Percentiles rank a stretch among this genome's conserved stretches.
Evolutionary conservation across 1,140 invertebrate genomes (phyloP).

Genomic region (Brachionus paranguensis): DNA sequence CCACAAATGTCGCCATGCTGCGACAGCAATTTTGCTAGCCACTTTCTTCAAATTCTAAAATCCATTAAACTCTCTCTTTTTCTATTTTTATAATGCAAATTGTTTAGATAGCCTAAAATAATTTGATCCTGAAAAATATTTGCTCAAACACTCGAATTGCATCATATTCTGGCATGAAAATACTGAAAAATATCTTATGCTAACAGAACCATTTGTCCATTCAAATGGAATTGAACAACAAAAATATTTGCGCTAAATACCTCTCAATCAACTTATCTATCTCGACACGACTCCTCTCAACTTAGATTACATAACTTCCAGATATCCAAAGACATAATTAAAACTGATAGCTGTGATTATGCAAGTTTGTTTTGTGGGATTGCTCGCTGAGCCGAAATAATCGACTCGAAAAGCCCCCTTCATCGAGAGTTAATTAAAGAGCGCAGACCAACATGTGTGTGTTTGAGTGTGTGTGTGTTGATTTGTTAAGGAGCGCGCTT

Average conservation of each 20-base stretch:
- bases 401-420: not conserved
- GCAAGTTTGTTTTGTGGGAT: not conserved
- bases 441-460: not conserved
- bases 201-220: not conserved
- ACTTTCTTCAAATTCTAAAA: not conserved
- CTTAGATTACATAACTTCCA: not conserved
- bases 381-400: not conserved
- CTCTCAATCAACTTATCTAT: not conserved
- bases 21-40: not conserved
- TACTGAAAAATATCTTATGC: not conserved
- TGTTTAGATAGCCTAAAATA: not conserved
- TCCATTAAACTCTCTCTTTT: not conserved
- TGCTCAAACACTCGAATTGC: not conserved
- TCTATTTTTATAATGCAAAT: not conserved
- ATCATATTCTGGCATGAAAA: not conserved
- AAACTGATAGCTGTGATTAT: not conserved
- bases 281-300: not conserved
- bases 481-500: not conserved
- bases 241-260: not conserved
- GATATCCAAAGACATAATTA: not conserved
- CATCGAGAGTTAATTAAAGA: not conserved
- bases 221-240: not conserved
- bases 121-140: conserved; percentile 1
- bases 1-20: not conserved
- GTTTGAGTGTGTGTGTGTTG: not conserved